Conservation (phyloP, 2,113 vertebrate genomes). For the Brachionichthys hirsutus region DNA sequence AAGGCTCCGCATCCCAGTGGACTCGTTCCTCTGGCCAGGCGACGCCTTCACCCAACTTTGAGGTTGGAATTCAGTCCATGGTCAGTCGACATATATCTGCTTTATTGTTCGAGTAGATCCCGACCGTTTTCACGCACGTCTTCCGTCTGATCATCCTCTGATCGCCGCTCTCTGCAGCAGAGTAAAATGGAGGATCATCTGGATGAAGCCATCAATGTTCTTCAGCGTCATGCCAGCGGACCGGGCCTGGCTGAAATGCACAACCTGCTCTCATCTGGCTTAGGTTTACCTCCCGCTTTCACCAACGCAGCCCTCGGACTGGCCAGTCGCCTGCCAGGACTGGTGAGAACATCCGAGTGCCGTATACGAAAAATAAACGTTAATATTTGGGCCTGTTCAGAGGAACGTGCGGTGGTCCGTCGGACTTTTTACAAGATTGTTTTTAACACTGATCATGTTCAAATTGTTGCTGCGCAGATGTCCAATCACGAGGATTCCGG, state of each 20-base stretch:
- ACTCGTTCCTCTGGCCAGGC: conserved; percentile 85
- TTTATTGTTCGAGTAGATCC: neutral
- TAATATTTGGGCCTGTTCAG: neutral
- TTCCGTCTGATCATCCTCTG: too few relatives aligned
- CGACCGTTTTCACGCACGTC: too few relatives aligned
- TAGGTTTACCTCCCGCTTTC: conserved; percentile 82
- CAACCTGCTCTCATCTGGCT: conserved; percentile 74
- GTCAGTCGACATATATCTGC: conserved; percentile 65
- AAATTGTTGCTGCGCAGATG: conserved; percentile 62
- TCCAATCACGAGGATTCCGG: conserved; percentile 82
- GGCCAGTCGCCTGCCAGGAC: conserved; percentile 76
- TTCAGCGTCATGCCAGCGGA: conserved; percentile 90
- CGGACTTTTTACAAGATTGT: conserved; percentile 2
- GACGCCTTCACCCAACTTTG: conserved; percentile 91
- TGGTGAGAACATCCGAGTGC: conserved; percentile 76
- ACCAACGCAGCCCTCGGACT: conserved; percentile 75
- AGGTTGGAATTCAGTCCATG: conserved; percentile 86
- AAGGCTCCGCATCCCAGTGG: conserved; percentile 90
- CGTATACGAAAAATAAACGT: neutral
- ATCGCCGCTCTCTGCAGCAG: conserved; percentile 61
- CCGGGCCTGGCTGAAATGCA: conserved; percentile 83
- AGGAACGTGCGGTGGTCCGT: neutral
- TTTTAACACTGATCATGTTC: neutral
- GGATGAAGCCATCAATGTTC: conserved; percentile 94
- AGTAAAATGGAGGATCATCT: conserved; percentile 95